Conservation (phyloP, 2,113 vertebrate genomes). For the Hemibagrus wyckioides region DNA sequence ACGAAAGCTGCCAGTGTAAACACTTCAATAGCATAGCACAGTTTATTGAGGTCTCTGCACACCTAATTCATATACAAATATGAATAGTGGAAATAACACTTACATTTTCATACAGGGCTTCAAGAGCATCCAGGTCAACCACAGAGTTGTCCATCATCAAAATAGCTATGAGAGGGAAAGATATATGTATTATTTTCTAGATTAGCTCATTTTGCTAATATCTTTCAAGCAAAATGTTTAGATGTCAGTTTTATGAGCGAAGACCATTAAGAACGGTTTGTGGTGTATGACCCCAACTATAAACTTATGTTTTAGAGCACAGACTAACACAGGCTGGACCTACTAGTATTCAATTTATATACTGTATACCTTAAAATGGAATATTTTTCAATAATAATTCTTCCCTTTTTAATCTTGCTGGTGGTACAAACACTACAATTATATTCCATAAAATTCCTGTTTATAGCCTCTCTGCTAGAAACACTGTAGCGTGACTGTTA, state of each 20-base stretch:
- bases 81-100: slow-evolving; percentile 52
- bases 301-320: neutral
- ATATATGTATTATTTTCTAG: neutral
- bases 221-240: slow-evolving; percentile 5
- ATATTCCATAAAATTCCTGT: neutral
- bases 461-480: no score
- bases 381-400: neutral
- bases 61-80: neutral
- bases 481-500: slow-evolving; percentile 3
- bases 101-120: slow-evolving; percentile 95
- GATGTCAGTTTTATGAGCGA: neutral
- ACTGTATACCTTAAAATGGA: neutral
- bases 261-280: neutral
- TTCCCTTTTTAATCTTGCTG: neutral
- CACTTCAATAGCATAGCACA: neutral
- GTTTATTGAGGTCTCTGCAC: neutral
- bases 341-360: neutral
- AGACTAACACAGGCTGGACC: neutral
- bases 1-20: neutral
- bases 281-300: neutral
- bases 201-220: neutral
- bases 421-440: neutral
- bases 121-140: slow-evolving; percentile 92
- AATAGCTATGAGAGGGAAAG: slow-evolving; percentile 76
- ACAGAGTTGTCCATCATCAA: slow-evolving; percentile 87